Conservation (phyloP, 2,113 vertebrate species). For the Excalfactoria chinensis region DNA sequence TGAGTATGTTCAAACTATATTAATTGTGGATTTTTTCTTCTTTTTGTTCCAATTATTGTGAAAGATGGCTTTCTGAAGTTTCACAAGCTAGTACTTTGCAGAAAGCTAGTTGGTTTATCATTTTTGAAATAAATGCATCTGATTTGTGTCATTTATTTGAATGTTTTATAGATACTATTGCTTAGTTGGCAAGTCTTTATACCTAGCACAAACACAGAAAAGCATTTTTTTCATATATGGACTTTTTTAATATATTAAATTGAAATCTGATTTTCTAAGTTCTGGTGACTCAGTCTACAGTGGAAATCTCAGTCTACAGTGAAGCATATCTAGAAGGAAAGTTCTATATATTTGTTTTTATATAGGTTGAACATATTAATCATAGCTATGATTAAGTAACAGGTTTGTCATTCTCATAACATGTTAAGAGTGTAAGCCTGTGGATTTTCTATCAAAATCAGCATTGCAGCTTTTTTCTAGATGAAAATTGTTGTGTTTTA, state of each 20-base stretch:
- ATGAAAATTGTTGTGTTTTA: background rate
- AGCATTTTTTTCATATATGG: background rate
- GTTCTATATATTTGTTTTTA: background rate
- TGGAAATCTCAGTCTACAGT: background rate
- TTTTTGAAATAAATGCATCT: background rate
- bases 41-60: background rate
- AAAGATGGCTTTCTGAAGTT: background rate
- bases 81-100: background rate
- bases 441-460: background rate
- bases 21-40: background rate
- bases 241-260: background rate
- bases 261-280: background rate
- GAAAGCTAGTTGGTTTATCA: background rate
- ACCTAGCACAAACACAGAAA: background rate
- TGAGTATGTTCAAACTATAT: too few species aligned
- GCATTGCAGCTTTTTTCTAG: background rate
- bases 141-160: background rate
- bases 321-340: background rate
- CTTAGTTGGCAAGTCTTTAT: background rate
- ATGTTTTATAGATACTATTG: background rate
- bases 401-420: background rate
- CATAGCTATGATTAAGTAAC: slow-evolving; percentile 5
- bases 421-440: background rate
- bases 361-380: background rate
- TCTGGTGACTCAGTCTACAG: background rate